Percentiles rank a stretch among this genome's conserved stretches.
phyloP scores from a whole-genome alignment of 1,140 invertebrate genomes.

The Conopomorpha cramerella region DNA sequence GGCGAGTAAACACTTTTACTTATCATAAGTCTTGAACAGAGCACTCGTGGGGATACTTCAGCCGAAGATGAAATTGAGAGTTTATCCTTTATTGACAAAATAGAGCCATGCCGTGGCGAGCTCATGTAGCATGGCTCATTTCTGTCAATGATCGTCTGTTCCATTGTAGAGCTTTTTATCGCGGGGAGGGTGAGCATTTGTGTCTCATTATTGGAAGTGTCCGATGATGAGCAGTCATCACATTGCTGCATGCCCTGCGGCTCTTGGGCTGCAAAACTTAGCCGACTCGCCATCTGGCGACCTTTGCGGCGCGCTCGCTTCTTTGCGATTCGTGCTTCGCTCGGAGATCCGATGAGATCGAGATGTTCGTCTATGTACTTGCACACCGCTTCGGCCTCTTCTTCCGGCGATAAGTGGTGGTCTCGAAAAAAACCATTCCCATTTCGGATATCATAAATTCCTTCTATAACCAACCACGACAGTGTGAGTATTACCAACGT shows the following conservation, averaged over 20 bases:
- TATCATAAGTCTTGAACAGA: conserved; percentile 26
- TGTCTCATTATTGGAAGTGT: conserved; percentile 14
- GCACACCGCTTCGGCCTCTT: conserved; percentile 32
- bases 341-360: conserved; percentile 17
- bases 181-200: conserved; percentile 22
- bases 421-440: conserved; percentile 46
- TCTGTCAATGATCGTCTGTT: conserved; percentile 14
- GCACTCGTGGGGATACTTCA: conserved; percentile 15
- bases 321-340: conserved; percentile 21
- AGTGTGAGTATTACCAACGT: conserved; percentile 28
- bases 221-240: conserved; percentile 6
- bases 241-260: conserved; percentile 21
- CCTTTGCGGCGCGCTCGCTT: conserved; percentile 22
- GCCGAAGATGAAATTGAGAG: conserved; percentile 21
- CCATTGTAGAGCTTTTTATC: conserved; percentile 11
- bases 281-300: conserved; percentile 13
- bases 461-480: conserved; percentile 28
- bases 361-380: conserved; percentile 29
- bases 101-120: conserved; percentile 23
- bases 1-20: conserved; percentile 13
- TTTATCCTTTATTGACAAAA: conserved; percentile 12
- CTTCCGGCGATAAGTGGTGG: conserved; percentile 24
- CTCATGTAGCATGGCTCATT: conserved; percentile 29
- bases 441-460: conserved; percentile 28
- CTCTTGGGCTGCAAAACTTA: conserved; percentile 25